Conservation (phyloP, 2,888 invertebrate genomes). For the Rambutsinella grinnellia region DNA sequence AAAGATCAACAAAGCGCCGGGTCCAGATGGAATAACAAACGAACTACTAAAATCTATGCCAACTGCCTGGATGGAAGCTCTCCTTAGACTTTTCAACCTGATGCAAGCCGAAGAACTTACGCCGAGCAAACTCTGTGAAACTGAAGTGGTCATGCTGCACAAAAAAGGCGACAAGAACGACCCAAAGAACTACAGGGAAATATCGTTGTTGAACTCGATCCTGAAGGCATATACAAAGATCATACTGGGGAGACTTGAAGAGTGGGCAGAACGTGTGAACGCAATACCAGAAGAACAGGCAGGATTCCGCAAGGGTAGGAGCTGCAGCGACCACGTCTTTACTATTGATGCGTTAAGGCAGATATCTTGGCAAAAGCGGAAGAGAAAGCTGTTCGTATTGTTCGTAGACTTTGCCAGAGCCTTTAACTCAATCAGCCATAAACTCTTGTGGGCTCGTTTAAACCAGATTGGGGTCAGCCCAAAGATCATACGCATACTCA, state of each 20-base stretch:
- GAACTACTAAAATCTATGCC: neutral
- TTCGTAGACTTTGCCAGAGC: constrained; percentile 23
- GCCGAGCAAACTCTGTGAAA: neutral
- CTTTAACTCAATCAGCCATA: constrained; percentile 17
- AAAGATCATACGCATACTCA: constrained; percentile 14
- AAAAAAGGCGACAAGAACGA: constrained; percentile 11
- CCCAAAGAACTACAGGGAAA: constrained; percentile 14
- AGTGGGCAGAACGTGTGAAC: neutral
- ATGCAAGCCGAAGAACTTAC: neutral
- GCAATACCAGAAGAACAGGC: constrained; percentile 15
- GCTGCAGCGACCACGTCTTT: constrained; percentile 28
- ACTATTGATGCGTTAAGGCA: constrained; percentile 9
- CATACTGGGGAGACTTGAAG: neutral
- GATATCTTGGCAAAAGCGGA: neutral
- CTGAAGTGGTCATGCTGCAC: neutral
- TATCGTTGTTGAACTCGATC: constrained; percentile 7
- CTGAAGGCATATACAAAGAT: constrained; percentile 2
- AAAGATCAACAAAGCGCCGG: neutral
- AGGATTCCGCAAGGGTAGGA: constrained; percentile 14
- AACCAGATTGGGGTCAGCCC: constrained; percentile 1
- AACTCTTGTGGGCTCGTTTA: constrained; percentile 1
- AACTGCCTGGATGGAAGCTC: too few species aligned
- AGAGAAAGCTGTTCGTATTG: constrained; percentile 11
- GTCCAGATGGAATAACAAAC: neutral
- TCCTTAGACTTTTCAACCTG: too few species aligned